These are phyloP conservation scores for Anagrus nilaparvatae DNA, from an alignment of 1,140 invertebrate species.

Conservation along the genomic window DNA sequence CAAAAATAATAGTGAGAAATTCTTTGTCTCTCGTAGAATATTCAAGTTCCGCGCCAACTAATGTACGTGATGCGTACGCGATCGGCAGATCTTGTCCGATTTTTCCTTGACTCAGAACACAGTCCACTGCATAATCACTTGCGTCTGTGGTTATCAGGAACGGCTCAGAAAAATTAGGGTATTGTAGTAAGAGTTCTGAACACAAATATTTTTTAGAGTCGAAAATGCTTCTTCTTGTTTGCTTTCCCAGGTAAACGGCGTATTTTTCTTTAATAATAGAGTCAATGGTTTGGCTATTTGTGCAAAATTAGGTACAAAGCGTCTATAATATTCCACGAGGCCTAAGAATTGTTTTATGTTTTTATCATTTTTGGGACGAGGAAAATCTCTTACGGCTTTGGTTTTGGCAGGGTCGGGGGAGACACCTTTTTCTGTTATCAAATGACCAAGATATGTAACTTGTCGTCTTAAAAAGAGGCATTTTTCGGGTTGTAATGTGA, in stretches of 20 bases:
- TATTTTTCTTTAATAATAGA: conserved; percentile 13
- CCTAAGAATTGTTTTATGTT: conserved; percentile 5
- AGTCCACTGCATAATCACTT: conserved; percentile 22
- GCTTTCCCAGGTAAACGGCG: conserved; percentile 11
- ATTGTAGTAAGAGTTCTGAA: conserved; percentile 31
- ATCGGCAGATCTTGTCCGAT: conserved; percentile 17
- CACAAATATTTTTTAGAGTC: conserved; percentile 30
- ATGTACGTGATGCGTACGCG: conserved; percentile 23
- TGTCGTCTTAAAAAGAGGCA: conserved; percentile 5
- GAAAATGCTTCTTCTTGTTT: conserved; percentile 28
- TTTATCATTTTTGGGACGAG: neutral
- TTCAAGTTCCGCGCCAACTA: conserved; percentile 24
- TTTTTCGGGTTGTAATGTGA: conserved; percentile 2
- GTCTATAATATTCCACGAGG: neutral
- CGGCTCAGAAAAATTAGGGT: conserved; percentile 26
- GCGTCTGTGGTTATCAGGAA: conserved; percentile 31
- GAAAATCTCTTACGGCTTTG: neutral
- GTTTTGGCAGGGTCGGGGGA: neutral
- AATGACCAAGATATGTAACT: conserved; percentile 6
- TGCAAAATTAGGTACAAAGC: conserved; percentile 13
- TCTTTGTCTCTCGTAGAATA: conserved; percentile 23
- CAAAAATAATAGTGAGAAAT: conserved; percentile 28
- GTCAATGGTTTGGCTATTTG: conserved; percentile 11
- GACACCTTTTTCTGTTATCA: conserved; percentile 2
- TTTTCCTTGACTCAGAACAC: conserved; percentile 28